phyloP scores from a whole-genome alignment of 37 sponge, comb jelly and placozoan genomes.

The Chondrosia reniformis region DNA sequence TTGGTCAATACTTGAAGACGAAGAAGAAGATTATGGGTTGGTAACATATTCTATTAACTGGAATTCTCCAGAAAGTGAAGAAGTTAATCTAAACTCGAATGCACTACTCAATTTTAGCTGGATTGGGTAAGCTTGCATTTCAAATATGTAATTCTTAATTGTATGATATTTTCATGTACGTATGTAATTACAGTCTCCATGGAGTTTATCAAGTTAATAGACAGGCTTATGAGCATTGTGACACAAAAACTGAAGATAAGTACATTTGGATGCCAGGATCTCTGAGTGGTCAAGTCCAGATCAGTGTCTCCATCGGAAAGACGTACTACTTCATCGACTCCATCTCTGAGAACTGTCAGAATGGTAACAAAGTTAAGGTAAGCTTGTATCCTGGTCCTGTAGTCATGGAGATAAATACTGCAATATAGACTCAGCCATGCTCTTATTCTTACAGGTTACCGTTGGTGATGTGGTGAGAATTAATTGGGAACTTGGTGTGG shows the following conservation, averaged over 20 bases:
- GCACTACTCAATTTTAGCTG: conserved; percentile 37
- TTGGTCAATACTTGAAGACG: too few relatives aligned
- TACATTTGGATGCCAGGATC: conserved; percentile 17
- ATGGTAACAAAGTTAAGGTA: conserved; percentile 53
- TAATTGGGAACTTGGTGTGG: conserved; percentile 39
- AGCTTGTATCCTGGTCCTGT: too few relatives aligned
- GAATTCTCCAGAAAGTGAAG: neutral
- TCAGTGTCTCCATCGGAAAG: conserved; percentile 23
- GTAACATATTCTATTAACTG: conserved; percentile 18
- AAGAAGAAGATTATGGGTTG: too few relatives aligned
- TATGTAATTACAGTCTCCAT: conserved; percentile 28
- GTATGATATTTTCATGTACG: too few relatives aligned
- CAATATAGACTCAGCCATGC: too few relatives aligned
- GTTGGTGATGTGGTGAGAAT: conserved; percentile 46
- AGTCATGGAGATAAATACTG: neutral
- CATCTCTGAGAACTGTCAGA: conserved; percentile 41
- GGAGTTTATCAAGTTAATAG: conserved; percentile 47
- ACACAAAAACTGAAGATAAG: neutral
- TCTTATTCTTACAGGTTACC: conserved; percentile 43
- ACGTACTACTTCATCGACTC: conserved; percentile 67
- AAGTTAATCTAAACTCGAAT: neutral
- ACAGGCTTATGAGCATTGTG: conserved; percentile 52
- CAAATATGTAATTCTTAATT: too few relatives aligned
- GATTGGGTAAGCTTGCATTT: conserved; percentile 50
- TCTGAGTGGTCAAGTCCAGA: conserved; percentile 11